Conservation (phyloP, 2,797 vertebrate genomes). For the Pangasius larnaudii region DNA sequence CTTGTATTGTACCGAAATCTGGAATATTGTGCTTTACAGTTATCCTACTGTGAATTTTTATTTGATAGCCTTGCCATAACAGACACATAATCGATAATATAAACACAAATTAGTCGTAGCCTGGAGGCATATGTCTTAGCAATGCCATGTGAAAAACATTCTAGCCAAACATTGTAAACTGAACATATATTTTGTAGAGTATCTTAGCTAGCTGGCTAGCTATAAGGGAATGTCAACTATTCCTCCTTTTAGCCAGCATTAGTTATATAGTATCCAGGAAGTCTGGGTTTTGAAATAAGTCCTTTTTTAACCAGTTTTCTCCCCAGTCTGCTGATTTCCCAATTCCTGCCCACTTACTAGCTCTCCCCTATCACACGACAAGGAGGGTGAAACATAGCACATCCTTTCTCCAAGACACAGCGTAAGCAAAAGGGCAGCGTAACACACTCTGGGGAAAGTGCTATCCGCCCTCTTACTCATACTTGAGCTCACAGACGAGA, state of each 20-base stretch:
- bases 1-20: neutral
- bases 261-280: too few relatives aligned
- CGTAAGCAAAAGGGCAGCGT: too few relatives aligned
- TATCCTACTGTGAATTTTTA: neutral
- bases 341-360: neutral
- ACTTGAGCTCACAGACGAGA: neutral
- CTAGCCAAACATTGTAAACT: neutral
- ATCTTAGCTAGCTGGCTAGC: neutral
- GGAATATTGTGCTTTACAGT: neutral
- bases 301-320: neutral
- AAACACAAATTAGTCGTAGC: neutral
- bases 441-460: neutral
- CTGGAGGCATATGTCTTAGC: neutral
- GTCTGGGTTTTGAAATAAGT: too few relatives aligned
- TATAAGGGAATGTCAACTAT: neutral
- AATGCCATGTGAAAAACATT: neutral
- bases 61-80: neutral
- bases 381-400: neutral
- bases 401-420: neutral
- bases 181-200: neutral
- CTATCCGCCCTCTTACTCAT: neutral
- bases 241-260: neutral
- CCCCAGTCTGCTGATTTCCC: neutral
- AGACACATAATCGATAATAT: neutral
- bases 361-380: neutral